Evolutionary conservation across 2,797 vertebrate genomes (phyloP), one percentile per base, ranked within the genome.

Genomic region (Chrysocyon brachyurus): DNA sequence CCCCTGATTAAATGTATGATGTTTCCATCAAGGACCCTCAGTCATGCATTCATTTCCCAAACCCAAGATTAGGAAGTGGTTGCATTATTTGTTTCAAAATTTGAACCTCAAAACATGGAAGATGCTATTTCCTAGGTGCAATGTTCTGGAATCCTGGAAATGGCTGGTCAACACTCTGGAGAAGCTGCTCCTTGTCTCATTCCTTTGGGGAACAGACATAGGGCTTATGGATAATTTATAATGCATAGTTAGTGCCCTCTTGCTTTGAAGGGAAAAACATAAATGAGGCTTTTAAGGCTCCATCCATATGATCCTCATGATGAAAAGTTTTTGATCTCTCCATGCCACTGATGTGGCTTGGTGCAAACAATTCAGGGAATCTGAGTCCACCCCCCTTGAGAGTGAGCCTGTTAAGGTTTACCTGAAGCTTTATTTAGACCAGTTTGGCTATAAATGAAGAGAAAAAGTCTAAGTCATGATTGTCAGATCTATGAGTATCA

Each of bases 401-500:
- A 84, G 2, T 11, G 8, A n/a, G 24, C 2, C 79, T 64, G 31
- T 59, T 7, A 49, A 70, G 31, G 36, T 28, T 11, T 5, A 3
- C 19, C 79, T 89, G 64, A 77, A 36, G 12, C 4, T 78, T 31
- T 5, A 17, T 15, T 59, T 46, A 54, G 22, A 49, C 1, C 5
- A 0, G 5, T 40, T 83, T 87, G 77, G 14, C 57, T 87, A 2
- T 56, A 66, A 84, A 19, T 63, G 8, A 33, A 26, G n/a, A 36
- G 12, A 46, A 26, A 22, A 56, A 78, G 22, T 66, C 56, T 66
- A 77, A 64, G 46, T 79, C 75, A 59, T 8, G n/a, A 46, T 33
- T 81, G 78, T 83, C 40, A 95, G 91, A 96, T 87, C 70, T 19
- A 40, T 31, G 31, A 98, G 70, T 21, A 68, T 86, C 57, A 12